These are phyloP conservation scores for Danaus melanippus DNA, from an alignment of 1,140 invertebrate species.

Conservation along the genomic window DNA sequence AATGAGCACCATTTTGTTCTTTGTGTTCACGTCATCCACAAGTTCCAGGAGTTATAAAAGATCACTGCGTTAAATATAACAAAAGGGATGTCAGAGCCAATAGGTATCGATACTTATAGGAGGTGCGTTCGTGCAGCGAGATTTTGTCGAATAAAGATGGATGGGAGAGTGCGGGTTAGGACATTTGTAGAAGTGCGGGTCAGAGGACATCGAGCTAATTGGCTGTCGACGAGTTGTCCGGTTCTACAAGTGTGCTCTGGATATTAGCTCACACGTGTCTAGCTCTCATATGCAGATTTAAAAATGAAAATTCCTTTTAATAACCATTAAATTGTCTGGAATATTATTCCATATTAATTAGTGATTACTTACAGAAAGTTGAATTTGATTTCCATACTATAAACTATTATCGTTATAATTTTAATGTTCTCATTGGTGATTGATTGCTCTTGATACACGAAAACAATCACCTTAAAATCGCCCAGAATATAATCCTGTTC, in stretches of 20 bases:
- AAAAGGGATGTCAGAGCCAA: slow-evolving; percentile 26
- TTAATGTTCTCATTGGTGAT: no score
- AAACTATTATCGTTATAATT: no score
- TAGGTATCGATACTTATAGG: slow-evolving; percentile 31
- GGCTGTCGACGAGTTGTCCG: slow-evolving; percentile 64
- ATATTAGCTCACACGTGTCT: slow-evolving; percentile 12
- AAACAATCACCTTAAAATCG: no score
- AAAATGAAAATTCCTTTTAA: no score
- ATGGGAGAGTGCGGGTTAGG: slow-evolving; percentile 49
- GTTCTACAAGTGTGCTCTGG: slow-evolving; percentile 30
- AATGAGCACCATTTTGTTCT: slow-evolving; percentile 37
- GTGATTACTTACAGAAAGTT: no score
- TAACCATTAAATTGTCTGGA: no score
- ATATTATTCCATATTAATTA: no score
- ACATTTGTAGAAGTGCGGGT: slow-evolving; percentile 29
- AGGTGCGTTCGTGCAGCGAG: slow-evolving; percentile 39
- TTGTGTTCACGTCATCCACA: slow-evolving; percentile 42
- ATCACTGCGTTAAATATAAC: slow-evolving; percentile 14
- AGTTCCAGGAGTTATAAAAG: slow-evolving; percentile 19
- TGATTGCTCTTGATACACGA: no score
- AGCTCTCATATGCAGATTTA: slow-evolving; percentile 6
- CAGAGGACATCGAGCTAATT: slow-evolving; percentile 50
- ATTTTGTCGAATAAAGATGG: slow-evolving; percentile 67
- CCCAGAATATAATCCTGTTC: no score
- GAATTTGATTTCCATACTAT: no score